Conservation (phyloP, 1,140 invertebrate genomes). For the Heliconius congener region DNA sequence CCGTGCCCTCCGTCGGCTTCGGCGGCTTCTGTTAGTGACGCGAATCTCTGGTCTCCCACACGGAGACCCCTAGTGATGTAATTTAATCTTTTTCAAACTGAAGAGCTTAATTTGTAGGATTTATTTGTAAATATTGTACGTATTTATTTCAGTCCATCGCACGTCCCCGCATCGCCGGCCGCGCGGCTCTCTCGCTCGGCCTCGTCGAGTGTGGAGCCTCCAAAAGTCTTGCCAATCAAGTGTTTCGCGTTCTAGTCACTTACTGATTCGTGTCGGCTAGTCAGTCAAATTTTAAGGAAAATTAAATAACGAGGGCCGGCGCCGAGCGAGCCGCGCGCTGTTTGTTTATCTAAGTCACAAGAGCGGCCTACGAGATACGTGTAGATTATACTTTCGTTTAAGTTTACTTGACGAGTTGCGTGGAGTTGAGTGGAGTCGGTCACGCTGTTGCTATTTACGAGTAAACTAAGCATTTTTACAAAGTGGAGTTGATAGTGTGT, state of each 20-base stretch:
- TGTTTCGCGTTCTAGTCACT: conserved; percentile 78
- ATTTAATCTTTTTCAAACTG: conserved; percentile 65
- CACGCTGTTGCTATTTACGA: conserved; percentile 64
- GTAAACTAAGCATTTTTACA: conserved; percentile 70
- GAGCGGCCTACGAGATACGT: conserved; percentile 69
- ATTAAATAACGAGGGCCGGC: conserved; percentile 5
- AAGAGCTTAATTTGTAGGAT: conserved; percentile 76
- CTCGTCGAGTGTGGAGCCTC: conserved; percentile 29
- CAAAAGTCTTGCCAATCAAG: conserved; percentile 72
- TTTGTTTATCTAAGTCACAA: conserved; percentile 70
- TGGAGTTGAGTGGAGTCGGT: conserved; percentile 43
- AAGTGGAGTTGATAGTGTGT: conserved; percentile 50
- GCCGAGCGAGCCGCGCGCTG: conserved; percentile 22
- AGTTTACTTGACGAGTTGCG: conserved; percentile 50
- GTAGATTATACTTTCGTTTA: conserved; percentile 64
- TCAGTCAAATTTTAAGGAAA: conserved; percentile 67
- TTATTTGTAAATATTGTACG: conserved; percentile 79
- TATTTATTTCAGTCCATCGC: conserved; percentile 67
- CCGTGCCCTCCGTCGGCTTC: conserved; percentile 78
- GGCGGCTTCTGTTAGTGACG: conserved; percentile 77
- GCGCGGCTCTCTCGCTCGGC: conserved; percentile 10
- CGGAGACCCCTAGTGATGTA: conserved; percentile 58
- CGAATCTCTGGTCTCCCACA: conserved; percentile 19
- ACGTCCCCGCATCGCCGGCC: conserved; percentile 35
- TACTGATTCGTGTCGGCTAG: conserved; percentile 76